Percentiles rank a stretch among this genome's conserved stretches.
Evolutionary conservation across 2,113 vertebrate species (phyloP).

Genomic region (Ramphastos sulfuratus): DNA sequence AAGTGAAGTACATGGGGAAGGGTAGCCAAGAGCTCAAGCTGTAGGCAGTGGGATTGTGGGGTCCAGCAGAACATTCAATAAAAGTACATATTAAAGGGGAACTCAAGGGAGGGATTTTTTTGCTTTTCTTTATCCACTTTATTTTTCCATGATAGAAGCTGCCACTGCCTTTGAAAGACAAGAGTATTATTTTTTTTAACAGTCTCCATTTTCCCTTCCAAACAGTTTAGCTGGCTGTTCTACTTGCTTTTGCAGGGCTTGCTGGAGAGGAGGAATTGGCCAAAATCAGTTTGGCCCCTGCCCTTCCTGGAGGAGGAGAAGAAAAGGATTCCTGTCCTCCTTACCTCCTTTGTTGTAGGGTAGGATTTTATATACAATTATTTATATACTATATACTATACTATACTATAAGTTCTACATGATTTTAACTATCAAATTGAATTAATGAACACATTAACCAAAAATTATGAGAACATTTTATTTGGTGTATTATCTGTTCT

Average conservation of each 20-base stretch:
- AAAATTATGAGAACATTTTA: too few species aligned
- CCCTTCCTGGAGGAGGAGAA: too few species aligned
- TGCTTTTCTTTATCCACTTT: not conserved
- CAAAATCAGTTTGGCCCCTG: not conserved
- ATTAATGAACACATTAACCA: too few species aligned
- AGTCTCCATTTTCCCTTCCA: not conserved
- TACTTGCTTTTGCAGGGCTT: not conserved
- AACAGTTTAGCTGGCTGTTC: not conserved
- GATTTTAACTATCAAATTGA: too few species aligned
- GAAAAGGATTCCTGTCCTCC: too few species aligned
- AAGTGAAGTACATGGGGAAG: not conserved
- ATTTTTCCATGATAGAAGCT: not conserved
- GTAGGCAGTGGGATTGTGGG: not conserved
- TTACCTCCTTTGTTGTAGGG: too few species aligned
- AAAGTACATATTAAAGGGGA: slow-evolving; percentile 19
- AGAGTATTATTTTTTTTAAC: not conserved
- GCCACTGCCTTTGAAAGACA: not conserved
- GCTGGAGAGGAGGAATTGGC: not conserved
- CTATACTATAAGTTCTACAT: too few species aligned
- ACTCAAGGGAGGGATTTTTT: not conserved
- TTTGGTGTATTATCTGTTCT: not conserved
- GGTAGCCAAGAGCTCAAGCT: not conserved
- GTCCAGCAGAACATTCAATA: not conserved
- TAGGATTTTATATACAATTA: too few species aligned
- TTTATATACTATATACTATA: too few species aligned